These are phyloP conservation scores for Drosophila sturtevanti DNA, from an alignment of 1,140 invertebrate species.

Conservation along the genomic window DNA sequence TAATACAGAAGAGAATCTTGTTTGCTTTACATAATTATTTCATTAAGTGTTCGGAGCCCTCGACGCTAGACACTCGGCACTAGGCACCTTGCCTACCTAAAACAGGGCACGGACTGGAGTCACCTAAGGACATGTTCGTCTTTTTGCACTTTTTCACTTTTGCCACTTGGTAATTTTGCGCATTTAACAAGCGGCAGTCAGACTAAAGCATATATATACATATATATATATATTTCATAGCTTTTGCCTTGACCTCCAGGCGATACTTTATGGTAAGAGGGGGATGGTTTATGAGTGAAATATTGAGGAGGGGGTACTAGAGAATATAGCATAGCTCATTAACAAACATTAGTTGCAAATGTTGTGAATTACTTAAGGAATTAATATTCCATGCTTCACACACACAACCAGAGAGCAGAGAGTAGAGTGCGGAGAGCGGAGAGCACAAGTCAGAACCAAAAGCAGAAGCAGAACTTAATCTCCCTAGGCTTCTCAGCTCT, in stretches of 20 bases:
- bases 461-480: slow-evolving; percentile 46
- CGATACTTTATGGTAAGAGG: slow-evolving; percentile 26
- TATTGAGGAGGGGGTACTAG: neutral
- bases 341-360: slow-evolving; percentile 82
- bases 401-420: slow-evolving; percentile 27
- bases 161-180: slow-evolving; percentile 67
- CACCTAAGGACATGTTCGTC: slow-evolving; percentile 6
- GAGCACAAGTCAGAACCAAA: neutral
- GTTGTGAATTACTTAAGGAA: slow-evolving; percentile 81
- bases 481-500: slow-evolving; percentile 44
- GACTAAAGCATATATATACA: slow-evolving; percentile 15
- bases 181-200: slow-evolving; percentile 56
- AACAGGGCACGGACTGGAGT: slow-evolving; percentile 16
- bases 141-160: slow-evolving; percentile 61
- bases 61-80: slow-evolving; percentile 22
- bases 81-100: neutral
- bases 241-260: slow-evolving; percentile 60
- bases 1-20: slow-evolving; percentile 42
- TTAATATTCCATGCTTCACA: slow-evolving; percentile 77
- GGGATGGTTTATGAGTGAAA: neutral
- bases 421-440: slow-evolving; percentile 1
- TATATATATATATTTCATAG: slow-evolving; percentile 37
- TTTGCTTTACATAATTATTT: slow-evolving; percentile 77
- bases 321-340: slow-evolving; percentile 62
- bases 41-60: slow-evolving; percentile 60